Percentiles rank a stretch among this genome's conserved stretches.
Evolutionary conservation across 2,888 invertebrate genomes (phyloP).

Genomic region (Agrochola lota): DNA sequence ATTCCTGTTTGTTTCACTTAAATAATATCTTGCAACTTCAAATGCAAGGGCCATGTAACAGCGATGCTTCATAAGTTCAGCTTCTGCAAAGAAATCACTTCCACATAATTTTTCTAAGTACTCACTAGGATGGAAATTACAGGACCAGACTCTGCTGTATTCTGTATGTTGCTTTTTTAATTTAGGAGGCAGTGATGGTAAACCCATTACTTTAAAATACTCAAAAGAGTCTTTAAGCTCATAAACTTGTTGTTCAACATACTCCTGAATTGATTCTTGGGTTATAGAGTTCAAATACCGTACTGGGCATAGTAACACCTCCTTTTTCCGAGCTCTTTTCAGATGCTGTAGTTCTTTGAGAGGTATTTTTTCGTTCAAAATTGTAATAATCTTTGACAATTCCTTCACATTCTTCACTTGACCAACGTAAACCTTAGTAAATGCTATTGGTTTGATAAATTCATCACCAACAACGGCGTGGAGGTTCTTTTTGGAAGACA

Average conservation of each 20-base stretch:
- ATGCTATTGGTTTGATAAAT: slow-evolving; percentile 84
- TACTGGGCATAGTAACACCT: slow-evolving; percentile 90
- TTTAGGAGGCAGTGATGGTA: slow-evolving; percentile 92
- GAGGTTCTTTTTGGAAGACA: slow-evolving; percentile 74
- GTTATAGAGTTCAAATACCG: slow-evolving; percentile 68
- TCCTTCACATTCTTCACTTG: slow-evolving; percentile 91
- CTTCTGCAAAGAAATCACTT: slow-evolving; percentile 90
- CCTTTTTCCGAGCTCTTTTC: slow-evolving; percentile 92
- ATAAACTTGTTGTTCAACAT: slow-evolving; percentile 83
- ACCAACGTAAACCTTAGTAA: slow-evolving; percentile 91
- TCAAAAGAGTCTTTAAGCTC: slow-evolving; percentile 87
- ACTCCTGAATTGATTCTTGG: slow-evolving; percentile 83
- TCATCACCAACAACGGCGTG: slow-evolving; percentile 90
- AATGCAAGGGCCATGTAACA: slow-evolving; percentile 91
- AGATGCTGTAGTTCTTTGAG: slow-evolving; percentile 92
- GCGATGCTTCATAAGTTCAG: slow-evolving; percentile 90
- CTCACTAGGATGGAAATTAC: slow-evolving; percentile 95
- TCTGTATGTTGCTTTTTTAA: slow-evolving; percentile 92
- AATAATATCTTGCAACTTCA: slow-evolving; percentile 85
- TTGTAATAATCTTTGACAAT: slow-evolving; percentile 91
- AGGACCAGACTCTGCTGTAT: slow-evolving; percentile 93
- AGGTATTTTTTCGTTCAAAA: slow-evolving; percentile 91
- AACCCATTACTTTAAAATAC: slow-evolving; percentile 88
- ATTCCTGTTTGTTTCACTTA: slow-evolving; percentile 45
- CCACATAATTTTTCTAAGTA: slow-evolving; percentile 92